Conservation (phyloP, 1,140 invertebrate genomes). For the Lamellibrachia luymesi region DNA sequence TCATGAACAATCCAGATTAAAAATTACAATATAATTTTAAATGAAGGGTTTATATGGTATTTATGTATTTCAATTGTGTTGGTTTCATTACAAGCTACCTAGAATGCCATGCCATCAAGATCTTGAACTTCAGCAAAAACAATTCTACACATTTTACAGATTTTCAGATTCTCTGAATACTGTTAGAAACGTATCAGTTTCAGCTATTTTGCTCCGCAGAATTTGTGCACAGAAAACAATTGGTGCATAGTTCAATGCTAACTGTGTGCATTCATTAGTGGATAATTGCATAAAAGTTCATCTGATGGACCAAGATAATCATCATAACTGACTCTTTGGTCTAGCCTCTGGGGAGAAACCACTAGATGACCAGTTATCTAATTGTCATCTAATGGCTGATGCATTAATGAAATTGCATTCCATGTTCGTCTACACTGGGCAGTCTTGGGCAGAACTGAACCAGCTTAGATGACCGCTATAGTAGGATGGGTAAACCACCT, state of each 20-base stretch:
- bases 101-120: neutral
- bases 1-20: too few relatives aligned
- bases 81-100: too few relatives aligned
- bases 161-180: neutral
- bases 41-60: too few relatives aligned
- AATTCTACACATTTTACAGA: neutral
- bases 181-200: neutral
- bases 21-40: too few relatives aligned
- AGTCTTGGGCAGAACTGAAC: neutral
- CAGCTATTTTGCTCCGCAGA: neutral
- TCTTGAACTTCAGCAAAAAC: neutral
- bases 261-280: neutral
- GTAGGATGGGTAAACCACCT: neutral
- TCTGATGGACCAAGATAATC: neutral
- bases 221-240: neutral
- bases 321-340: neutral
- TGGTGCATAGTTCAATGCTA: neutral
- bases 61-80: too few relatives aligned
- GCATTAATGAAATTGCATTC: neutral
- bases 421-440: neutral
- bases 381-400: neutral
- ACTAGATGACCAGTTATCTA: slow-evolving; percentile 1
- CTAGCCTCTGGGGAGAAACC: neutral
- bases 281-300: neutral
- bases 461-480: neutral